phyloP scores from a whole-genome alignment of 2,888 invertebrate species.

The Allacma fusca region DNA sequence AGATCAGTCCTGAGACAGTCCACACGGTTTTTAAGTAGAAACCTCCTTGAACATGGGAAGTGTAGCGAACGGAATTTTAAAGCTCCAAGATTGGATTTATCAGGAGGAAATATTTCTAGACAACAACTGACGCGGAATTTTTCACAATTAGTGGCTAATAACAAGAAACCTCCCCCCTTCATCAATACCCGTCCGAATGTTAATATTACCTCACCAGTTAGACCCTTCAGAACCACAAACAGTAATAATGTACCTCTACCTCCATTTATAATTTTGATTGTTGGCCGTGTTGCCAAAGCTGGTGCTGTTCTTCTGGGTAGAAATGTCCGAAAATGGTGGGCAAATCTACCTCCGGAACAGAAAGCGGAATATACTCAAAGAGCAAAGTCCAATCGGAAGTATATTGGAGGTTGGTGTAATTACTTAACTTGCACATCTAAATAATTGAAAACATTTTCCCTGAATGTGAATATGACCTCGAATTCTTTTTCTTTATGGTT shows the following conservation, averaged over 20 bases:
- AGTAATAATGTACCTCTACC: constrained; percentile 51
- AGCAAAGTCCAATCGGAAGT: constrained; percentile 48
- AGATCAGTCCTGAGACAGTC: not conserved
- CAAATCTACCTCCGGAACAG: constrained; percentile 63
- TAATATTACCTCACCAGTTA: not conserved
- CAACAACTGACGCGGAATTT: not conserved
- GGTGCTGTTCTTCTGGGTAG: constrained; percentile 64
- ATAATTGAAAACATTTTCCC: not conserved
- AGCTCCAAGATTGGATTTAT: not conserved
- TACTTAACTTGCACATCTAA: not conserved
- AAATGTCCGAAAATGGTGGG: constrained; percentile 66
- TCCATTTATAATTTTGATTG: constrained; percentile 52
- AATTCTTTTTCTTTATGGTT: constrained; percentile 9
- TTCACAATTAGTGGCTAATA: not conserved
- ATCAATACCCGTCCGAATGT: not conserved
- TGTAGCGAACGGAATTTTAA: not conserved
- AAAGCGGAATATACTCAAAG: constrained; percentile 59
- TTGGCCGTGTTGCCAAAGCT: constrained; percentile 61
- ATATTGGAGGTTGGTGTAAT: constrained; percentile 52
- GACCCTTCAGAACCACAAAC: constrained; percentile 33
- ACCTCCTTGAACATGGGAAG: not conserved
- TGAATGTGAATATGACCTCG: not conserved
- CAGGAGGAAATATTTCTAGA: not conserved
- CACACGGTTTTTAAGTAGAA: not conserved
- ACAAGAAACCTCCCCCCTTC: not conserved